Evolutionary conservation across 2,888 invertebrate species (phyloP).

Genomic region (Dascillus cervinus): DNA sequence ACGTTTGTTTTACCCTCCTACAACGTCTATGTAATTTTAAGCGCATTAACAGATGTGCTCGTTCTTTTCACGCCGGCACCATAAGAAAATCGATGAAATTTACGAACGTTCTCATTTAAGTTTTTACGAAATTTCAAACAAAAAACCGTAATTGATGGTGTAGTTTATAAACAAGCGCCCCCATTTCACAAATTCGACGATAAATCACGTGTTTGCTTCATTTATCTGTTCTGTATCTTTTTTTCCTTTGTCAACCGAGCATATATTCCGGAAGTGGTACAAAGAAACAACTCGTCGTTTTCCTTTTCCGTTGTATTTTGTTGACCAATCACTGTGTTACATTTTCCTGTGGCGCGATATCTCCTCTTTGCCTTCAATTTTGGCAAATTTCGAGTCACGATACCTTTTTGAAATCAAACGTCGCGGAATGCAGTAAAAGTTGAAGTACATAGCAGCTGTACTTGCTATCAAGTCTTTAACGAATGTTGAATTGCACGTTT

Average conservation of each 20-base stretch:
- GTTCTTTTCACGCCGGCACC: conserved; percentile 4
- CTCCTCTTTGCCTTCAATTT: too few species aligned
- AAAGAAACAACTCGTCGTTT: conserved; percentile 12
- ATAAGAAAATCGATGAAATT: too few species aligned
- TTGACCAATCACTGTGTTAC: conserved; percentile 12
- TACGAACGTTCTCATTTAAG: too few species aligned
- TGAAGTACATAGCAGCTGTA: too few species aligned
- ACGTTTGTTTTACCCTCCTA: conserved; percentile 11
- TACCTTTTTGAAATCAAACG: too few species aligned
- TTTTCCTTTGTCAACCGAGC: conserved; percentile 11
- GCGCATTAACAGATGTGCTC: conserved; percentile 2
- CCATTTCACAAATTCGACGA: conserved; percentile 16
- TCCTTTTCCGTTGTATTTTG: conserved; percentile 9
- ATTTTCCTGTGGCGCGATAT: too few species aligned
- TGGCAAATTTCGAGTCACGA: too few species aligned
- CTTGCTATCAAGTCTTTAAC: too few species aligned
- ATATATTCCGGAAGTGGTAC: conserved; percentile 9
- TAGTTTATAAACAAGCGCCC: conserved; percentile 16
- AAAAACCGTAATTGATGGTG: conserved; percentile 16
- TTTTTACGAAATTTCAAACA: too few species aligned
- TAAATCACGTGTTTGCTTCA: conserved; percentile 16
- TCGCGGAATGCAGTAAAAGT: too few species aligned
- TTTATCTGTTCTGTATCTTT: conserved; percentile 12
- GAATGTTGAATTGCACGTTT: too few species aligned
- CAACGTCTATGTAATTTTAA: conserved; percentile 2